A percentile compares a stretch with the other conserved stretches of the same genome.
Conservation (phyloP, 2,888 invertebrate genomes). For the Loripinus fragilis region DNA sequence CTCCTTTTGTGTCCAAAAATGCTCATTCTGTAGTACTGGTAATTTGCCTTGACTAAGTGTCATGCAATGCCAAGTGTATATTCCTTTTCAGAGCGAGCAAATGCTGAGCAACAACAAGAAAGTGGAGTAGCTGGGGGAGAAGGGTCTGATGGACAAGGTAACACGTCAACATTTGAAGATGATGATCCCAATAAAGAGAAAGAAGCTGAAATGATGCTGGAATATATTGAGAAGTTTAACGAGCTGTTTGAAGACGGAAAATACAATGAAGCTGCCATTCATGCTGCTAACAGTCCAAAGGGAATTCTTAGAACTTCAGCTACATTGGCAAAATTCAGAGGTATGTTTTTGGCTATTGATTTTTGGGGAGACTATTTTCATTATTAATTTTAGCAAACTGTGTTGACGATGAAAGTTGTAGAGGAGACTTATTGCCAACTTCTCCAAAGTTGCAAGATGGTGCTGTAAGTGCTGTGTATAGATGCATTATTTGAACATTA, state of each 20-base stretch:
- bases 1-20: too few relatives aligned
- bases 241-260: conserved; percentile 82
- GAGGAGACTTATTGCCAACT: too few relatives aligned
- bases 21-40: too few relatives aligned
- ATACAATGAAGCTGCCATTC: conserved; percentile 81
- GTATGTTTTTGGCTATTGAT: conserved; percentile 58
- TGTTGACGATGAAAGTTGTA: too few relatives aligned
- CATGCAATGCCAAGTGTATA: too few relatives aligned
- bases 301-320: conserved; percentile 82
- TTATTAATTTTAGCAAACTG: too few relatives aligned
- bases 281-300: conserved; percentile 83
- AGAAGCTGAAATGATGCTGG: conserved; percentile 83
- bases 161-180: conserved; percentile 75
- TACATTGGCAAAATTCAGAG: conserved; percentile 81
- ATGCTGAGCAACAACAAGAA: conserved; percentile 51
- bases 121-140: conserved; percentile 53
- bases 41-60: too few relatives aligned
- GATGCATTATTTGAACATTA: too few relatives aligned
- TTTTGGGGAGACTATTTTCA: too few relatives aligned
- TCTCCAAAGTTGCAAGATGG: too few relatives aligned
- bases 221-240: conserved; percentile 83
- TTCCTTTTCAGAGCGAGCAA: conserved; percentile 27
- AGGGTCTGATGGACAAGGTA: conserved; percentile 45
- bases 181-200: conserved; percentile 83
- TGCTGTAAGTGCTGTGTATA: too few relatives aligned